Conservation (phyloP, 2,888 invertebrate species). For the Caenorhabditis panamensis region DNA sequence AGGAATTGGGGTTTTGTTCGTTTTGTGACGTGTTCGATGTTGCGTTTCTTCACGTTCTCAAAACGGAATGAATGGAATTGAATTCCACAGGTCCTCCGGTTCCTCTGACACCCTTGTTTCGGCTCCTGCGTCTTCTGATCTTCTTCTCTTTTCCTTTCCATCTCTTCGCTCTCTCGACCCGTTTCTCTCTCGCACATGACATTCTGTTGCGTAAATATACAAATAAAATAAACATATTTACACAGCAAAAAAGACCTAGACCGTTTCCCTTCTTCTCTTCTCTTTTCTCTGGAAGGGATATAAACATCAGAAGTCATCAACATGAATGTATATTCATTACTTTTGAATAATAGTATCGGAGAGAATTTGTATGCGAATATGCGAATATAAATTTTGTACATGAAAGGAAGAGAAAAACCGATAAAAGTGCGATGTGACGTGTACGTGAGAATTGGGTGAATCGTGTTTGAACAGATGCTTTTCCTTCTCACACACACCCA, state of each 20-base stretch:
- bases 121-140: conserved; percentile 16
- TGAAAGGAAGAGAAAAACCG: not conserved
- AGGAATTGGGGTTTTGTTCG: not conserved
- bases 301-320: not conserved
- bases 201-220: conserved; percentile 56
- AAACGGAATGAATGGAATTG: conserved; percentile 27
- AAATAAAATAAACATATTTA: conserved; percentile 56
- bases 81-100: conserved; percentile 14
- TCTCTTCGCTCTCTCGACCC: conserved; percentile 1
- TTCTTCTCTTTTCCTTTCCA: not conserved
- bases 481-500: conserved; percentile 6
- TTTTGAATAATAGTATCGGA: no score
- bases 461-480: conserved; percentile 46
- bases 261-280: conserved; percentile 6
- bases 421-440: conserved; percentile 1
- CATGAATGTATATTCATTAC: not conserved
- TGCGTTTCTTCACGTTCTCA: conserved; percentile 4
- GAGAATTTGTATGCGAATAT: no score
- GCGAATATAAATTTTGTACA: no score
- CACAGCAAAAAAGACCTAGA: conserved; percentile 20
- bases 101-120: conserved; percentile 1
- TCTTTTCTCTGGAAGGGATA: conserved; percentile 72
- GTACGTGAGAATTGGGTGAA: conserved; percentile 14
- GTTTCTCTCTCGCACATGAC: not conserved
- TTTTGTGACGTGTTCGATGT: conserved; percentile 23